Percentiles rank a stretch among this genome's conserved stretches.
phyloP scores from a whole-genome alignment of 2,113 vertebrate genomes.

The Aphelocoma coerulescens region DNA sequence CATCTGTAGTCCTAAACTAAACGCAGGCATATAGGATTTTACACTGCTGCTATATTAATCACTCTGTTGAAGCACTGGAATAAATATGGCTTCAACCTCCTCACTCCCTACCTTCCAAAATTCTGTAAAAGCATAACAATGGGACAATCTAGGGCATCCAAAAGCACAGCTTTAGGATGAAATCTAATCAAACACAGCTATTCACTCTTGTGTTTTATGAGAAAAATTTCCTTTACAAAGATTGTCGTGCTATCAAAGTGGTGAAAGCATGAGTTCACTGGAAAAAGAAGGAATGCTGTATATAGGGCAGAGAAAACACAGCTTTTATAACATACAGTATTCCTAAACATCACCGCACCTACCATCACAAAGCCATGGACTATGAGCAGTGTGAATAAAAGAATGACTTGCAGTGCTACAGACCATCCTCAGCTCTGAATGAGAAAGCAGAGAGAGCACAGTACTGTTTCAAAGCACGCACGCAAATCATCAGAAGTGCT shows the following conservation, averaged over 20 bases:
- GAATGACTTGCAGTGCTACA: background rate
- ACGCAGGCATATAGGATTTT: background rate
- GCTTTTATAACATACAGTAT: background rate
- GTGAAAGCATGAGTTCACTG: background rate
- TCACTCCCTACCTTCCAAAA: background rate
- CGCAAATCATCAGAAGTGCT: background rate
- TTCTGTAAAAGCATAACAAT: background rate
- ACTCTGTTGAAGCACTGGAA: background rate
- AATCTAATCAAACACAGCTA: background rate
- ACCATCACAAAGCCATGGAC: background rate
- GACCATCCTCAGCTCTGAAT: background rate
- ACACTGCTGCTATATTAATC: background rate
- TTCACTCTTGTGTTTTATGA: background rate
- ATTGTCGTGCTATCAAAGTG: background rate
- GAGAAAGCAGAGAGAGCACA: background rate
- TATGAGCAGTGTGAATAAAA: background rate
- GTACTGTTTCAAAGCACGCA: background rate
- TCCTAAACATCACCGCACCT: background rate
- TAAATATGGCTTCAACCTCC: background rate
- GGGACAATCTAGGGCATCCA: background rate
- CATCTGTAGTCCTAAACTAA: background rate
- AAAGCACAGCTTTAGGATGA: background rate
- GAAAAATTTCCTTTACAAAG: background rate
- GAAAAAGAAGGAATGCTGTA: background rate
- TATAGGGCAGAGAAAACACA: background rate